These are phyloP conservation scores for Aphidius ervi DNA, from an alignment of 1,140 invertebrate species.

Conservation along the genomic window DNA sequence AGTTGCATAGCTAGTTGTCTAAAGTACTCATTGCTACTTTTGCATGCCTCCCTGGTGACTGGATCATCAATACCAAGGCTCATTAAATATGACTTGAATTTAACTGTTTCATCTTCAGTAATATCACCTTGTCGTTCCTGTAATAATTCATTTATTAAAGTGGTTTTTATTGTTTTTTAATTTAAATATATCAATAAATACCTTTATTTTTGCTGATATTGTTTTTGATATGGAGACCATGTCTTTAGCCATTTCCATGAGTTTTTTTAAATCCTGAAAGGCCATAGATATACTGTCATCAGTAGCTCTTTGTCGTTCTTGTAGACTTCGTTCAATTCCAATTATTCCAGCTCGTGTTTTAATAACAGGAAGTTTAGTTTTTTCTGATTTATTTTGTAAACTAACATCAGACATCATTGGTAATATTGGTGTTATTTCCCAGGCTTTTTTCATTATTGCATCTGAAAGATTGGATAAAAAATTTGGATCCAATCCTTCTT, in stretches of 20 bases:
- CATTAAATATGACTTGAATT: constrained; percentile 93
- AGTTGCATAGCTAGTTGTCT: constrained; percentile 84
- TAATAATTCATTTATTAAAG: constrained; percentile 46
- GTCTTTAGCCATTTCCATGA: constrained; percentile 96
- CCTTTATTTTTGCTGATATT: constrained; percentile 90
- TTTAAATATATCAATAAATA: constrained; percentile 38
- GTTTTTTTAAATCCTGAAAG: constrained; percentile 91
- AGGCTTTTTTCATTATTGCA: constrained; percentile 59
- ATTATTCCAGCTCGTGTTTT: constrained; percentile 85
- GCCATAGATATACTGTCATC: constrained; percentile 88
- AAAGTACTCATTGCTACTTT: constrained; percentile 83
- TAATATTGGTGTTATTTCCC: constrained; percentile 54
- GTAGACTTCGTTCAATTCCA: constrained; percentile 89
- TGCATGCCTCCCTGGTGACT: constrained; percentile 86
- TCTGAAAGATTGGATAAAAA: constrained; percentile 65
- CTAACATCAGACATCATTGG: constrained; percentile 17
- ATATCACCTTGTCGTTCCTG: constrained; percentile 92
- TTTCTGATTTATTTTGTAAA: constrained; percentile 33
- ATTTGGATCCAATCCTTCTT: constrained; percentile 72
- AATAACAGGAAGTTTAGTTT: constrained; percentile 48
- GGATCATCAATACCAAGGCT: constrained; percentile 97
- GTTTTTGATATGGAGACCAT: constrained; percentile 91
- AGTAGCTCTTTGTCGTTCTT: constrained; percentile 84
- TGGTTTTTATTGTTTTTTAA: constrained; percentile 26
- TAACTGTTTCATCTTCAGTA: constrained; percentile 94